Evolutionary conservation across 2,113 vertebrate species (phyloP).

Genomic region (Dasyurus viverrinus): DNA sequence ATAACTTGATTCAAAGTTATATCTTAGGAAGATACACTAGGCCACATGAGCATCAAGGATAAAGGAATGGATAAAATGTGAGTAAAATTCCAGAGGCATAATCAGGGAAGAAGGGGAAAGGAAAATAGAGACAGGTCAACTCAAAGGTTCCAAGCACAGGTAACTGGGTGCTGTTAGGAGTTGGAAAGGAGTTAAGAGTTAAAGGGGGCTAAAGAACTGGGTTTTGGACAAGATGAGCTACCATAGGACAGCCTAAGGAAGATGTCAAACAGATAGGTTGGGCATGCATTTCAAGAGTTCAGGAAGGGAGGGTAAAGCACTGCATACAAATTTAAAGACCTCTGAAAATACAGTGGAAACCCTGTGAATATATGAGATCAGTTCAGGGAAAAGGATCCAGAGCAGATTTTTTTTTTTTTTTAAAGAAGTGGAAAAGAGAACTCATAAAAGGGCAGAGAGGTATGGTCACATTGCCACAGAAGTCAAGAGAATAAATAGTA

Average conservation of each 20-base stretch:
- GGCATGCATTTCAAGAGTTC: neutral
- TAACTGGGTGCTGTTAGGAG: neutral
- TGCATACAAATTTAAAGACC: neutral
- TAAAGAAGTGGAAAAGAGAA: neutral
- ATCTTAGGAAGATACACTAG: neutral
- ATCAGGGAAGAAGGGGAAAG: neutral
- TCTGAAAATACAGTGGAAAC: neutral
- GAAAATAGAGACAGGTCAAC: neutral
- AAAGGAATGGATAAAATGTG: neutral
- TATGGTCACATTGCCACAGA: neutral
- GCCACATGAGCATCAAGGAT: neutral
- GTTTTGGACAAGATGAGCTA: neutral
- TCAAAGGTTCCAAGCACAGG: neutral
- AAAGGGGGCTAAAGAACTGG: neutral
- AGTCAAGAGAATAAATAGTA: neutral
- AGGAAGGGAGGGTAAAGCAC: neutral
- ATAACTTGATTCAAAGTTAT: neutral
- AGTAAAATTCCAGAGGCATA: neutral
- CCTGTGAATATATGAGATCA: neutral
- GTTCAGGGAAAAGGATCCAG: neutral
- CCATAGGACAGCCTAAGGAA: neutral
- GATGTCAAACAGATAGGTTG: neutral
- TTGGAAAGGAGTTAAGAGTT: neutral
- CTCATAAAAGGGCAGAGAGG: neutral
- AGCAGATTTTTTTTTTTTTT: neutral